Evolutionary conservation across 2,113 vertebrate genomes (phyloP), one percentile per base, ranked within the genome.

Genomic region (Pantherophis guttatus): DNA sequence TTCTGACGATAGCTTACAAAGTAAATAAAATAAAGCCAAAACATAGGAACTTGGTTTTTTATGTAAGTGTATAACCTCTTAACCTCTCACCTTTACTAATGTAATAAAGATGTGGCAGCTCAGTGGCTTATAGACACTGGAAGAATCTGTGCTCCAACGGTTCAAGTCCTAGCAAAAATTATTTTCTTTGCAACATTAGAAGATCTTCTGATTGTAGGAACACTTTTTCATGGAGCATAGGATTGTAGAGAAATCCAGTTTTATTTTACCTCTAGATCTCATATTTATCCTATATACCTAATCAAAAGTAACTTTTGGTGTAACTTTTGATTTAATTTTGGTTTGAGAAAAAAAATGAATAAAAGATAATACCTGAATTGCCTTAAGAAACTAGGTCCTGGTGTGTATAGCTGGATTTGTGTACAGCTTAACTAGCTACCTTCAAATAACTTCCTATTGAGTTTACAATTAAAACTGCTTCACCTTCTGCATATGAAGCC

Each of bases 401-500:
- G 70, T 17, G 44, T 55, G 87, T 75, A 8, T 33, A 89, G 33
- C 33, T 92, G 50, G 24, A 24, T 70, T 11, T 88, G 24, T 48
- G 50, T 33, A 92, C 8, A 44, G 33, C 52, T 85, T 55, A 88
- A 44, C 59, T 88, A 52, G 52, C 62, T 92, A 88, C 44, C 52
- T 55, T 23, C 62, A 88, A 92, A 75, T 92, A 92, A 55, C 87
- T 75, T 57, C 52, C 87, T 81, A 62, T 81, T 89, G 87, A 57
- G 62, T 92, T 81, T 91, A 92, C 52, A 89, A 24, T 89, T 88
- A 75, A 89, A 24, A 92, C 81, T 92, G 7, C 50, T 54, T 88
- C 50, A 54, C 59, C n/a, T 50, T 92, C 86, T 92, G n/a, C 50
- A 54, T 92, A 55, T 88, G 86, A 92, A 88, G 12, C 1, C 23